Conservation (phyloP, 2,113 vertebrate genomes). For the Uria aalge region DNA sequence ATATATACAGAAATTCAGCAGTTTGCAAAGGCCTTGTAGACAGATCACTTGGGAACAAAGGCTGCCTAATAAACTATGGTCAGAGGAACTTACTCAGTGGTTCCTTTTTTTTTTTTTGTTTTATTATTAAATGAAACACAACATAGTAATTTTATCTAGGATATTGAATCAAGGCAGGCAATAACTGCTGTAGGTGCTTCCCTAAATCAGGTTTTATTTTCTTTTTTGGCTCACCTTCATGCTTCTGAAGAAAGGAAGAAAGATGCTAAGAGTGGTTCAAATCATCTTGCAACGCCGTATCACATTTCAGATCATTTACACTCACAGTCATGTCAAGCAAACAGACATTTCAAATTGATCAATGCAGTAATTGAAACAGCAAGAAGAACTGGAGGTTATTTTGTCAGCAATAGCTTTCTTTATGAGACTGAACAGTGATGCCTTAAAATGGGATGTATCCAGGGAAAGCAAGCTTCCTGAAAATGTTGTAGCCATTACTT, state of each 20-base stretch:
- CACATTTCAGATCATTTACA: constrained; percentile 11
- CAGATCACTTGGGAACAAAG: background rate
- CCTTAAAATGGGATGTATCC: constrained; percentile 59
- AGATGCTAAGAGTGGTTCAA: background rate
- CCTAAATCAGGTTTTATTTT: background rate
- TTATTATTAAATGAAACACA: background rate
- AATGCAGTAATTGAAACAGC: constrained; percentile 36
- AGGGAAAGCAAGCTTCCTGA: constrained; percentile 53
- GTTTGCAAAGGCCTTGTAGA: background rate
- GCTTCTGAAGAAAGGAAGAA: background rate
- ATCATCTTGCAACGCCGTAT: background rate
- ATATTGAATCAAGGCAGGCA: background rate
- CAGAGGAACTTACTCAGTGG: background rate
- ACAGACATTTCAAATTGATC: constrained; percentile 38
- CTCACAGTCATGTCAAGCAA: background rate
- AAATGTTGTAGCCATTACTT: constrained; percentile 27
- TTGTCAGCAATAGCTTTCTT: constrained; percentile 10
- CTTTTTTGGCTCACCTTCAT: background rate
- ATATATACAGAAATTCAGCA: background rate
- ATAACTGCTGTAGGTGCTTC: background rate
- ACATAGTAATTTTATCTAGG: background rate
- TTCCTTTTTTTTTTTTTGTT: background rate
- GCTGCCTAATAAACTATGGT: background rate
- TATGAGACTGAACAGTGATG: constrained; percentile 65
- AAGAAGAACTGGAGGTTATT: constrained; percentile 19